Evolutionary conservation across 2,888 invertebrate species (phyloP), one percentile per base, ranked within the genome.

Genomic region (Troides helena): DNA sequence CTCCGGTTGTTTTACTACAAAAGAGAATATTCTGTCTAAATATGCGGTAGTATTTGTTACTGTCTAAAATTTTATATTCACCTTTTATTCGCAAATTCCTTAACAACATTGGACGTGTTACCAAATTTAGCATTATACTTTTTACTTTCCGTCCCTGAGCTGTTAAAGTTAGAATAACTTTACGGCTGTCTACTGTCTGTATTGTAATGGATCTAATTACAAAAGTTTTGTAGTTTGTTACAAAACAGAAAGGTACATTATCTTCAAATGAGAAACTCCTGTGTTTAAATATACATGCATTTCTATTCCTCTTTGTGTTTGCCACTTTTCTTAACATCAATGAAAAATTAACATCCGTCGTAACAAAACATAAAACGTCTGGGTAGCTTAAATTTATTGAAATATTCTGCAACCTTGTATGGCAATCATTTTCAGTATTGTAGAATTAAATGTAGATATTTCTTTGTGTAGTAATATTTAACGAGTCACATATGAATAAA

Each of bases 401-500:
- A 21, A 21, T 21, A 21, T 30, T 30, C 30, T 30, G 30, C 30
- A 30, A 30, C 3, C 2, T 30, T 30, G 30, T 30, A 30, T 30
- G 30, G 5, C 30, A 30, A 30, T 30, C 30, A 30, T 30, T 30
- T 30, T 30, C 30, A 0, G 30, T 4, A 43, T 43, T 43, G 43
- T 43, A 43, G 10, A 43, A 10, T 43, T 43, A 43, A 43, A 43
- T 43, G 43, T 3, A 14, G 14, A 46, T 14, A 12, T 14, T 46
- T 17, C 14, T 46, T 46, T 14, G 46, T 46, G 14, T 6, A 30
- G 50, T 10, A 30, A 63, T 30, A 6, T n/a, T 57, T 39, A 39
- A 65, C 30, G 21, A 58, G 23, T 39, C 17, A 36, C 36, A 58
- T 58, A 57, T 57, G 39, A 39, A 58, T 65, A 43, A 58, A 43